phyloP scores from a whole-genome alignment of 2,888 invertebrate genomes.

The Ophraella communa region DNA sequence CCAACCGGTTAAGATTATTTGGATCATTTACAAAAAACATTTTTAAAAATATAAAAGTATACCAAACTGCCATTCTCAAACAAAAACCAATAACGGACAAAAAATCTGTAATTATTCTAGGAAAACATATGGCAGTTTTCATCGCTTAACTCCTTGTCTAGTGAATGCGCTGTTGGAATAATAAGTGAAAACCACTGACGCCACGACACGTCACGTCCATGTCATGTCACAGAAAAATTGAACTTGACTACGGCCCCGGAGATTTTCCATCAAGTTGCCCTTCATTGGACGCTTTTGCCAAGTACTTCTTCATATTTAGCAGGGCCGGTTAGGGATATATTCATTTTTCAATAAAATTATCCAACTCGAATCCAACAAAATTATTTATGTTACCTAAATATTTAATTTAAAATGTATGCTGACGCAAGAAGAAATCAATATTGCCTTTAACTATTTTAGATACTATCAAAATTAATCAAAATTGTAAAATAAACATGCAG shows the following conservation, averaged over 20 bases:
- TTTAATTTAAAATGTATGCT: no score
- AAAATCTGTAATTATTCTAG: constrained; percentile 15
- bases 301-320: neutral
- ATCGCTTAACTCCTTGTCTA: constrained; percentile 16
- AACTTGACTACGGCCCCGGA: constrained; percentile 16
- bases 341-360: neutral
- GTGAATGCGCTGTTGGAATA: constrained; percentile 14
- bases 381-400: no score
- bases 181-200: constrained; percentile 9
- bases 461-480: no score
- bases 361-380: neutral
- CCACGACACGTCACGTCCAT: constrained; percentile 25
- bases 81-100: neutral
- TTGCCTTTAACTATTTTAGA: no score
- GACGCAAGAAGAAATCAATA: no score
- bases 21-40: no score
- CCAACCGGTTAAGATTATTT: no score
- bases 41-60: no score
- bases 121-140: constrained; percentile 12
- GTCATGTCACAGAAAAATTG: constrained; percentile 30
- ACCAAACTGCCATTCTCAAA: neutral
- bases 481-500: no score
- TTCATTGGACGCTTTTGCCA: constrained; percentile 1
- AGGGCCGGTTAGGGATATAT: neutral
- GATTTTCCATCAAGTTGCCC: constrained; percentile 26